phyloP scores from a whole-genome alignment of 1,140 invertebrate species.

The Gryon sp. region DNA sequence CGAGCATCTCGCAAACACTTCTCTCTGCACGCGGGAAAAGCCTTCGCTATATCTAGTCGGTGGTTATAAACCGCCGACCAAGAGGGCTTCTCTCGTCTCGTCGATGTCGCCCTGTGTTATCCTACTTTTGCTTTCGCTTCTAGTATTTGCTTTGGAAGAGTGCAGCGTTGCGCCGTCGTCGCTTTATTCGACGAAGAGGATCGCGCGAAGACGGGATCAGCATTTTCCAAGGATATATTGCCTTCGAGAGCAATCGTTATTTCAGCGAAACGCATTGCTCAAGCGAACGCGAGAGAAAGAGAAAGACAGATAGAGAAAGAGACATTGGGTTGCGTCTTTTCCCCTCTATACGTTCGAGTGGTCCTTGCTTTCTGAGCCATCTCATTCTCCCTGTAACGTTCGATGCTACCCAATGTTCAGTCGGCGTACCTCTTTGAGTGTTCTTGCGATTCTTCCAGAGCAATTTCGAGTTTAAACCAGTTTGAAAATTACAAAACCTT shows the following conservation, averaged over 20 bases:
- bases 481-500: too few relatives aligned
- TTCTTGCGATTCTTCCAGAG: slow-evolving; percentile 16
- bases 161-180: slow-evolving; percentile 65
- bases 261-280: slow-evolving; percentile 56
- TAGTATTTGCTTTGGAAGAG: slow-evolving; percentile 74
- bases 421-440: slow-evolving; percentile 11
- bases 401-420: slow-evolving; percentile 13
- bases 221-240: slow-evolving; percentile 72
- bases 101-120: slow-evolving; percentile 64
- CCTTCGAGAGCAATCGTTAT: slow-evolving; percentile 68
- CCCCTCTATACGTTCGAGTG: slow-evolving; percentile 28
- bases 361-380: slow-evolving; percentile 10
- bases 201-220: slow-evolving; percentile 68
- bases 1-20: slow-evolving; percentile 78
- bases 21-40: slow-evolving; percentile 45
- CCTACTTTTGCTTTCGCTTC: slow-evolving; percentile 73
- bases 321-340: not conserved
- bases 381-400: slow-evolving; percentile 1
- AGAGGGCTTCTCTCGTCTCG: slow-evolving; percentile 56
- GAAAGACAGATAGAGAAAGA: too few relatives aligned
- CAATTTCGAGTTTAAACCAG: slow-evolving; percentile 15
- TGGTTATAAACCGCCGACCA: slow-evolving; percentile 45
- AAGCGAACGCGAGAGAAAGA: too few relatives aligned
- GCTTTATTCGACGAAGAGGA: slow-evolving; percentile 70
- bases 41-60: slow-evolving; percentile 53